Evolutionary conservation across 1,140 invertebrate genomes (phyloP).

Genomic region (Scaptomyza hsui): DNA sequence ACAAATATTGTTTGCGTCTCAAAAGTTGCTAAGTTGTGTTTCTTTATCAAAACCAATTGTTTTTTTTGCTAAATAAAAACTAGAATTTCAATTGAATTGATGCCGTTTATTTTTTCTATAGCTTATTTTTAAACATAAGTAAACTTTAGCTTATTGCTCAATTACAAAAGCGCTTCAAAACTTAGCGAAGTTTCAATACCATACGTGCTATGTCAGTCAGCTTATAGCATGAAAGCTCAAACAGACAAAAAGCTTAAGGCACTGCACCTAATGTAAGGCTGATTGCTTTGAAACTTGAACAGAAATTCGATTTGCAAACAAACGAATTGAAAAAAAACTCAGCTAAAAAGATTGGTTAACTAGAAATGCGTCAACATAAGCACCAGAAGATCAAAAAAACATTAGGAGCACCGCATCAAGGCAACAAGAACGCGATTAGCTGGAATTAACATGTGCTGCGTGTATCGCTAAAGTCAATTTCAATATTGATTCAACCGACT

Average conservation of each 20-base stretch:
- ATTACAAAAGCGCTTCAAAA: neutral
- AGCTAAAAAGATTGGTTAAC: neutral
- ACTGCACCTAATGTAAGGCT: neutral
- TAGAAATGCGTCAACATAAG: neutral
- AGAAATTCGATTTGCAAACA: neutral
- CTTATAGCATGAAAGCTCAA: neutral
- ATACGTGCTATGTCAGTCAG: neutral
- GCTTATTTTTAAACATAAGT: no score
- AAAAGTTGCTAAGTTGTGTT: no score
- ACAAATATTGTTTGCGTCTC: conserved; percentile 6
- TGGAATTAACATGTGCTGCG: conserved; percentile 73
- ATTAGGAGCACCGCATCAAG: conserved; percentile 1
- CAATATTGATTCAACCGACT: conserved; percentile 63
- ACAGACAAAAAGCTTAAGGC: conserved; percentile 15
- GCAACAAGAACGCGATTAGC: conserved; percentile 54
- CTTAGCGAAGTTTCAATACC: neutral
- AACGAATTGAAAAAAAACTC: neutral
- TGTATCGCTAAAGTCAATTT: conserved; percentile 50
- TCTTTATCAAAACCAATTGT: no score
- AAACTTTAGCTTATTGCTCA: neutral
- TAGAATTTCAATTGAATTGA: no score
- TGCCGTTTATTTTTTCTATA: no score
- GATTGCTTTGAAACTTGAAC: neutral
- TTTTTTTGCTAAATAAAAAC: no score
- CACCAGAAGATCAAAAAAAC: conserved; percentile 46